phyloP scores from a whole-genome alignment of 1,140 invertebrate genomes.

The Pseudoatta argentina region DNA sequence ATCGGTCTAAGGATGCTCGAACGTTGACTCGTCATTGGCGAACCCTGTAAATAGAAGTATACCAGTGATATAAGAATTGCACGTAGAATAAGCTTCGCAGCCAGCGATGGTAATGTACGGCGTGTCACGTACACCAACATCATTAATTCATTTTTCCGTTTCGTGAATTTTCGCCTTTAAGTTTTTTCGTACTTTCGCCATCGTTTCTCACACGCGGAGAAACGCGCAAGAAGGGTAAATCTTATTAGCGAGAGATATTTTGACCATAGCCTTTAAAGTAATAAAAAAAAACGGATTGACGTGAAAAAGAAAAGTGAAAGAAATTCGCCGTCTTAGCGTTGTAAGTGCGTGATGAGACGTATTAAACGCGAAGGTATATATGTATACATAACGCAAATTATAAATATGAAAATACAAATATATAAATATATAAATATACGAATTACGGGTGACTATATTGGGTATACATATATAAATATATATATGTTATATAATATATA shows the following conservation, averaged over 20 bases:
- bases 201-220: constrained; percentile 27
- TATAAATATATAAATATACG: constrained; percentile 76
- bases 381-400: constrained; percentile 78
- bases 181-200: constrained; percentile 34
- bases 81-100: constrained; percentile 54
- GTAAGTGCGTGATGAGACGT: constrained; percentile 74
- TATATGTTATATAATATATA: constrained; percentile 82
- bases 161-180: constrained; percentile 17
- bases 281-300: constrained; percentile 74
- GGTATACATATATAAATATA: constrained; percentile 74
- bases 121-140: constrained; percentile 7
- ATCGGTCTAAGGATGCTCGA: constrained; percentile 55
- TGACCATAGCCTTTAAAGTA: constrained; percentile 78
- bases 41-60: constrained; percentile 54
- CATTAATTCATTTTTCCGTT: constrained; percentile 40
- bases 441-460: constrained; percentile 73
- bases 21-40: constrained; percentile 50
- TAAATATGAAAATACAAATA: constrained; percentile 76
- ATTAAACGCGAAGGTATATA: constrained; percentile 82
- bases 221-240: constrained; percentile 74
- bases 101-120: constrained; percentile 26
- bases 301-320: constrained; percentile 8
- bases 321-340: constrained; percentile 64
- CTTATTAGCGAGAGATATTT: constrained; percentile 81
- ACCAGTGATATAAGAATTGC: constrained; percentile 51